Conservation (phyloP, 64 coral and sea anemone genomes). For the Stichodactyla helianthus region DNA sequence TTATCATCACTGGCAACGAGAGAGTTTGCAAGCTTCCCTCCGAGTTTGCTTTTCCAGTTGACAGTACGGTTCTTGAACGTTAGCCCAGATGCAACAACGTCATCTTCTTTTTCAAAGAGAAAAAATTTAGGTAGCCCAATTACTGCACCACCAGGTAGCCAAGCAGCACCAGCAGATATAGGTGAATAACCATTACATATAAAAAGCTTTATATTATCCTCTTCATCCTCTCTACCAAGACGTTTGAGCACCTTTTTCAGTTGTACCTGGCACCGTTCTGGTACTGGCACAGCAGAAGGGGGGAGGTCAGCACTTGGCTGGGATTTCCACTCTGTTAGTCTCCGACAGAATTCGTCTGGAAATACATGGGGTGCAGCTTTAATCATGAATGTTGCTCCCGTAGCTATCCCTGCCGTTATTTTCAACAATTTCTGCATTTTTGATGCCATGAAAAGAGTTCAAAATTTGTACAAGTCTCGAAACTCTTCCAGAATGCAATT, state of each 20-base stretch:
- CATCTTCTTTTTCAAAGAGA: slow-evolving; percentile 61
- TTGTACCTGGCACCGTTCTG: slow-evolving; percentile 38
- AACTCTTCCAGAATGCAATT: not conserved
- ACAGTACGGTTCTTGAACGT: slow-evolving; percentile 57
- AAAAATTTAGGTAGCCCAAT: slow-evolving; percentile 82
- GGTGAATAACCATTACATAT: slow-evolving; percentile 60
- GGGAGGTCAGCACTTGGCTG: not conserved
- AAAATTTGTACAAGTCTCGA: not conserved
- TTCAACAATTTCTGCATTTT: not conserved
- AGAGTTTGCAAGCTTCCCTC: slow-evolving; percentile 40
- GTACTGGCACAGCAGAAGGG: not conserved
- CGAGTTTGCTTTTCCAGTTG: slow-evolving; percentile 74
- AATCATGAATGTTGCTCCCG: slow-evolving; percentile 21
- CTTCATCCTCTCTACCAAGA: slow-evolving; percentile 36
- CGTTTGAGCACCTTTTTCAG: slow-evolving; percentile 46
- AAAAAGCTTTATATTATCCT: slow-evolving; percentile 73
- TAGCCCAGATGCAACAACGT: slow-evolving; percentile 64
- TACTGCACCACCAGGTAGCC: slow-evolving; percentile 70
- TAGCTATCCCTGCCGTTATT: slow-evolving; percentile 23
- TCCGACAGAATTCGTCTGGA: slow-evolving; percentile 26
- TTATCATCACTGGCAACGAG: slow-evolving; percentile 67
- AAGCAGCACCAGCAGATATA: slow-evolving; percentile 72
- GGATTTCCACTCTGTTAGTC: slow-evolving; percentile 34
- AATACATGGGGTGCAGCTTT: slow-evolving; percentile 45
- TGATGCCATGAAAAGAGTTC: not conserved